phyloP scores from a whole-genome alignment of 2,888 invertebrate genomes.

The Elmis aenea region DNA sequence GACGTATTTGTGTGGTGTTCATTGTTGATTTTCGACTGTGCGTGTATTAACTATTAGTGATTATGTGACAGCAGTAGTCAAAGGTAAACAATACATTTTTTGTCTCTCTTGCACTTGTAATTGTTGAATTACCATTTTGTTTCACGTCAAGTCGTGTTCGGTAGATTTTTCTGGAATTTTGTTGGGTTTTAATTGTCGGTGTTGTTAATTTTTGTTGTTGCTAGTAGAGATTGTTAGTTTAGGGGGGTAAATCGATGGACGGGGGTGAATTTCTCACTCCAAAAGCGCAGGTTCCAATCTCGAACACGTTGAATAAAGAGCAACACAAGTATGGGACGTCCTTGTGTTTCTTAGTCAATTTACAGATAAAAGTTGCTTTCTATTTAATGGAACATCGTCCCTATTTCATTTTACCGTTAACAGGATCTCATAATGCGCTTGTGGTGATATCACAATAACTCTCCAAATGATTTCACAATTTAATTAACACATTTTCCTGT shows the following conservation, averaged over 20 bases:
- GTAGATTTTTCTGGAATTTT: neutral
- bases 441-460: too few relatives aligned
- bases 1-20: constrained; percentile 14
- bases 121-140: constrained; percentile 2
- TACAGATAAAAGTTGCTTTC: constrained; percentile 12
- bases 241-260: constrained; percentile 36
- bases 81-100: constrained; percentile 44
- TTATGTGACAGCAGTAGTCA: constrained; percentile 36
- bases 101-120: constrained; percentile 31
- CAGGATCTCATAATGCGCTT: too few relatives aligned
- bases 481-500: too few relatives aligned
- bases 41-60: constrained; percentile 13
- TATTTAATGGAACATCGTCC: too few relatives aligned
- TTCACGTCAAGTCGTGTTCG: neutral
- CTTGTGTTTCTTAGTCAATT: constrained; percentile 18
- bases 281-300: constrained; percentile 39
- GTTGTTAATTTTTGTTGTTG: constrained; percentile 14
- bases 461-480: too few relatives aligned
- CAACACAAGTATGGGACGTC: constrained; percentile 20
- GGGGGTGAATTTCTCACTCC: constrained; percentile 30
- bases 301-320: constrained; percentile 29
- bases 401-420: too few relatives aligned
- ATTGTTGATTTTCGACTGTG: constrained; percentile 4
- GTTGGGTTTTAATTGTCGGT: neutral
- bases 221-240: constrained; percentile 22